These are phyloP conservation scores for Pseudomyrmex concolor DNA, from an alignment of 1,140 invertebrate genomes.

Conservation along the genomic window DNA sequence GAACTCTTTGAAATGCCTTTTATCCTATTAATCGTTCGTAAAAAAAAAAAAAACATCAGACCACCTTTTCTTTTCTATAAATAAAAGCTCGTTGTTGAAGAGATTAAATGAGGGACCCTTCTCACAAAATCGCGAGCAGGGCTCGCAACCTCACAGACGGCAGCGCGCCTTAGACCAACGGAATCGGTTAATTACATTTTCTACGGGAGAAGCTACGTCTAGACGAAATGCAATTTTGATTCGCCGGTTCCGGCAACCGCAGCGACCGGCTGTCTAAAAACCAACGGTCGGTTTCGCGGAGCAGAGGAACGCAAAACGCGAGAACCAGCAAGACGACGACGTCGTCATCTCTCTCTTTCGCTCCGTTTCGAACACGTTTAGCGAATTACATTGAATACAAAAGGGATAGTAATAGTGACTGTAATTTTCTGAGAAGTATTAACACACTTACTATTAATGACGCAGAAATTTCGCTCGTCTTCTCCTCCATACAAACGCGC, in stretches of 20 bases:
- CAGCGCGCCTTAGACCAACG: constrained; percentile 21
- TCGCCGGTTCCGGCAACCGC: constrained; percentile 40
- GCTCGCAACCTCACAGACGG: constrained; percentile 22
- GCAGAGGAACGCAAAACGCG: constrained; percentile 25
- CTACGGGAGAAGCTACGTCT: constrained; percentile 53
- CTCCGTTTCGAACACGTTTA: constrained; percentile 17
- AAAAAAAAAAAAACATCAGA: not conserved
- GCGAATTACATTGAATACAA: constrained; percentile 35
- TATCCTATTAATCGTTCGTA: too few species aligned
- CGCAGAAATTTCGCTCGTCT: constrained; percentile 6
- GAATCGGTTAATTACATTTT: constrained; percentile 71
- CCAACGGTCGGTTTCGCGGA: constrained; percentile 24
- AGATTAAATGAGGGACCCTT: constrained; percentile 7
- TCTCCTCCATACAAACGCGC: not conserved
- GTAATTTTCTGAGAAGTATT: constrained; percentile 30
- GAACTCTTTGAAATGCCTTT: not conserved
- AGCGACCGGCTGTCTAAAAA: constrained; percentile 28
- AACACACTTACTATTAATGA: constrained; percentile 18
- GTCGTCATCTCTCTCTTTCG: constrained; percentile 9
- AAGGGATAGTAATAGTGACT: constrained; percentile 12
- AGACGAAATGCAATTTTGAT: constrained; percentile 71
- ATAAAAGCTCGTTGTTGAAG: constrained; percentile 18
- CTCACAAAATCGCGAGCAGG: constrained; percentile 23
- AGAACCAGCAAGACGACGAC: not conserved
- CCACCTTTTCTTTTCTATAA: not conserved